Conservation (phyloP, 2,113 vertebrate species). For the Bostrychus sinensis region DNA sequence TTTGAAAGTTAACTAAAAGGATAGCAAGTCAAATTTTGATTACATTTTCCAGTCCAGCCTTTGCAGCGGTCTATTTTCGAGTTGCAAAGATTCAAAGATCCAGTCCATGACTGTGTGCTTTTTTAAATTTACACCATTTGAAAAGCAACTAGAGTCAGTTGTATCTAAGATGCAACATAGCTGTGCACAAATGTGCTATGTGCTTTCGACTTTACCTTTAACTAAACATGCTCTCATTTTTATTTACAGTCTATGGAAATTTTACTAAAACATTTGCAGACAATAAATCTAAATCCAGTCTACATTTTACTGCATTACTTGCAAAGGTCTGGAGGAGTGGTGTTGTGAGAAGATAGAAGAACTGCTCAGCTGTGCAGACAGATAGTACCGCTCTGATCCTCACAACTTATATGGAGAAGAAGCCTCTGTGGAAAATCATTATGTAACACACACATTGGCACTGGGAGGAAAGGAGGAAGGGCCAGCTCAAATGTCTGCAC, state of each 20-base stretch:
- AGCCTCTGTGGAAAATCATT: constrained; percentile 52
- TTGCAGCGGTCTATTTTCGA: too few relatives aligned
- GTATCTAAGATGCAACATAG: too few relatives aligned
- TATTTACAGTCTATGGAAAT: background rate
- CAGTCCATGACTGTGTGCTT: too few relatives aligned
- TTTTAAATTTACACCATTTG: too few relatives aligned
- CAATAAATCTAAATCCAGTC: background rate
- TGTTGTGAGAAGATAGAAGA: constrained; percentile 5
- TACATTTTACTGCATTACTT: background rate
- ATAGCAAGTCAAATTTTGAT: too few relatives aligned
- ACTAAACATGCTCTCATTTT: background rate
- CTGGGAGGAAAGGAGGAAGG: background rate
- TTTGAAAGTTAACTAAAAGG: too few relatives aligned
- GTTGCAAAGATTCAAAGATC: too few relatives aligned
- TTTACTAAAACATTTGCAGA: too few relatives aligned
- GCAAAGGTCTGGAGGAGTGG: background rate
- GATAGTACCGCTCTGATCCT: constrained; percentile 11
- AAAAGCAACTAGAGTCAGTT: too few relatives aligned
- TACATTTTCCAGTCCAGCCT: too few relatives aligned
- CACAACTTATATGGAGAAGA: constrained; percentile 56
- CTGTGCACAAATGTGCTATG: background rate
- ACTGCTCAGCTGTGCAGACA: constrained; percentile 11
- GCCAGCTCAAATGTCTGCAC: background rate
- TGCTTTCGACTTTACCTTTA: background rate
- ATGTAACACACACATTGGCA: constrained; percentile 34